phyloP scores from a whole-genome alignment of 2,113 vertebrate species.

The Gracilinanus agilis region DNA sequence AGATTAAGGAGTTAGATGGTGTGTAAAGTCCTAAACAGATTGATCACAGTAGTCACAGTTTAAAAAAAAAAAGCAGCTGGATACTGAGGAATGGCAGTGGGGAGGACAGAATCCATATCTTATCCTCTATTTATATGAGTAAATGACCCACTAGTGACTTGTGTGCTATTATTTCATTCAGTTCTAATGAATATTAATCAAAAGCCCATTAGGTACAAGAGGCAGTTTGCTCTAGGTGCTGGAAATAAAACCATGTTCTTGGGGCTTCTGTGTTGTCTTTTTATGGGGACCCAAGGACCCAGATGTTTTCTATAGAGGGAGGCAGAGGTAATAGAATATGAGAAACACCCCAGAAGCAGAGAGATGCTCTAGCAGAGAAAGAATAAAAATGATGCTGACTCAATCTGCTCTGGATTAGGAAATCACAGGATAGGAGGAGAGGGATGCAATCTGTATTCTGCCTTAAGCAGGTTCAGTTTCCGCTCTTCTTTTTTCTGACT shows the following conservation, averaged over 20 bases:
- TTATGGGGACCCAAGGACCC: not conserved
- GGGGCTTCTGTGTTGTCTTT: not conserved
- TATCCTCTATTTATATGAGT: not conserved
- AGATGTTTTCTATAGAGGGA: not conserved
- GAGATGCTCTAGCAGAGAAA: not conserved
- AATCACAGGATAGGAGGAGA: not conserved
- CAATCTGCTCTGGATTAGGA: not conserved
- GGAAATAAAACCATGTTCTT: not conserved
- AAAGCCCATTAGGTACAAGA: not conserved
- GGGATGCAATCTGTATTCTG: not conserved
- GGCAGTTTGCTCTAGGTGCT: not conserved
- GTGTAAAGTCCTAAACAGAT: not conserved
- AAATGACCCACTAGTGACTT: not conserved
- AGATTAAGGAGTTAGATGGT: not conserved
- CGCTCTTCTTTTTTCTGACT: not conserved
- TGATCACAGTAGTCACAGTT: not conserved
- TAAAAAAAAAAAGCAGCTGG: not conserved
- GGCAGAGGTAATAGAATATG: not conserved
- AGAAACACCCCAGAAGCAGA: not conserved
- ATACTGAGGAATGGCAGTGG: not conserved
- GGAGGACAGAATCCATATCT: not conserved
- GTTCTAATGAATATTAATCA: not conserved
- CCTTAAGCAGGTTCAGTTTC: not conserved
- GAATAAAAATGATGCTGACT: not conserved
- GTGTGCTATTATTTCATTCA: not conserved